Base-by-base conservation (phyloP, 2,888 invertebrate species). In the Acleris literana region DNA sequence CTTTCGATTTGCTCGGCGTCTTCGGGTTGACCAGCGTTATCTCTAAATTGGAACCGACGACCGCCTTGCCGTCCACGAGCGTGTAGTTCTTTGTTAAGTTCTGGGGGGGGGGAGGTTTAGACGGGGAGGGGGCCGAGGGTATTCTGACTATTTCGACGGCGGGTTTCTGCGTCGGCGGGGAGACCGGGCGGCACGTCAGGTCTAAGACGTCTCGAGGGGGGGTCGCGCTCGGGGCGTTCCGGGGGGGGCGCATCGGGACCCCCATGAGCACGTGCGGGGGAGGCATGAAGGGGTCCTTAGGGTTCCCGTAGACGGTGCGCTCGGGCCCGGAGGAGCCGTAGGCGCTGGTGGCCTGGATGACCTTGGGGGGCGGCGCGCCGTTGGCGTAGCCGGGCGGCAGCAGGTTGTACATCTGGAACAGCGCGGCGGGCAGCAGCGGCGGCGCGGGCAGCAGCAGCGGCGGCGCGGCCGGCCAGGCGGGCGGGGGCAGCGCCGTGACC, bases 241-340 rank as follows among this genome's bases (percentile, higher is more conserved):
- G 72, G 3, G 79, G 74, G 0, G 87, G 86, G 57, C 86, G 87
- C 0, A 91, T 74, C 0, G 93, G 89, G 0, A 82, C 78, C 0
- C 92, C 94, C n/a, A 90, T 93, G 0, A 93, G 71, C 0, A 93
- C 84, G 58, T 93, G 93, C 0, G 93, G 91, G 0, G 93, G 93
- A 0, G 94, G 93, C 83, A 93, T 92, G 69, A 95, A 90, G 3
- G 94, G 94, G 74, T 95, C 96, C 77, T 95, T 96, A 0, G 96
- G 96, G 82, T 96, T 95, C 0, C 96, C 95, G 73, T 96, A 96
- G 0, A 96, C 94, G 0, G 93, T 95, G 74, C 93, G 94, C 74
- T 95, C 94, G 0, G 92, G 91, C 0, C 90, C 90, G 0, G 81
- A 74, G 1, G 93, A 93, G 0, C 94, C 93, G 82, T 94, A 96